Evolutionary conservation across 2,797 vertebrate genomes (phyloP).

Genomic region (Galago senegalensis): DNA sequence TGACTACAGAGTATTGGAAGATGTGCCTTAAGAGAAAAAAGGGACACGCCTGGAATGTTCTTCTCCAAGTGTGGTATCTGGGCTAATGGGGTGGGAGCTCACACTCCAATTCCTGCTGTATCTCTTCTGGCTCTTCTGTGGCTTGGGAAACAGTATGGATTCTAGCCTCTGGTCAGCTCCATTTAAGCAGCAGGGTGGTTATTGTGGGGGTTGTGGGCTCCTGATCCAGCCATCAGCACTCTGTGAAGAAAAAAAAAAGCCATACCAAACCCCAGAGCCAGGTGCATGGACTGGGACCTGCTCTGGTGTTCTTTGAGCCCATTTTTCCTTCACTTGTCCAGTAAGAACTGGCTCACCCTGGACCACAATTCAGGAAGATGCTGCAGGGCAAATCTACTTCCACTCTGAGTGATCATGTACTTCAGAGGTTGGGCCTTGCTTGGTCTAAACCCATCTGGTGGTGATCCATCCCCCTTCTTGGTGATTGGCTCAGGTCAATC

Average conservation of each 20-base stretch:
- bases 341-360: too few relatives aligned
- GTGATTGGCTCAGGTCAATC: neutral
- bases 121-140: neutral
- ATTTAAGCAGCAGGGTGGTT: neutral
- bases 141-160: neutral
- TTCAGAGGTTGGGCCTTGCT: neutral
- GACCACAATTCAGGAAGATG: neutral
- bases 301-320: too few relatives aligned
- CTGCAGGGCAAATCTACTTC: neutral
- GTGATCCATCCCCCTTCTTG: rapidly evolving
- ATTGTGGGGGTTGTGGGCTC: neutral
- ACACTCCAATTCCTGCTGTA: neutral
- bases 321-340: neutral
- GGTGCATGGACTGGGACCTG: neutral
- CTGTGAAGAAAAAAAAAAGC: neutral
- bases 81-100: neutral
- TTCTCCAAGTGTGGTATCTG: neutral
- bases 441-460: neutral
- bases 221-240: neutral
- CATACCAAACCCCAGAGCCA: neutral
- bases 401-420: neutral
- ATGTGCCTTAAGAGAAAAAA: neutral
- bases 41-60: neutral
- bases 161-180: neutral
- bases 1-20: neutral